Evolutionary conservation across 2,888 invertebrate species (phyloP), one percentile per base, ranked within the genome.

Genomic region (Diplolepis rosae): DNA sequence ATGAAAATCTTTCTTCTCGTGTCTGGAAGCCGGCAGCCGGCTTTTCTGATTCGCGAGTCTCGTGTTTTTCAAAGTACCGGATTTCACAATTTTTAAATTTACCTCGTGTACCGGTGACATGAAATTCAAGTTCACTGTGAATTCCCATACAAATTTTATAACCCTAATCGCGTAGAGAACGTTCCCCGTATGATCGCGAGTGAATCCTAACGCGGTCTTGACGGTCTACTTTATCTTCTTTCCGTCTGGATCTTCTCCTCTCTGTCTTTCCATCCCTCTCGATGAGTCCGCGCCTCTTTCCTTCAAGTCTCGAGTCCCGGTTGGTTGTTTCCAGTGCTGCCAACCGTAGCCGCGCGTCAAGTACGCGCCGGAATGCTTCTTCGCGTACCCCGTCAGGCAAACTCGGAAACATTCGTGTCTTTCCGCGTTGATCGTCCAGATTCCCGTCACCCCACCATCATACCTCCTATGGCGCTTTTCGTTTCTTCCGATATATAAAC

Each of bases 401-500:
- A 71, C 78, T 85, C 84, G 85, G 84, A 77, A 77, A 79, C 69
- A 79, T 78, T 83, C 85, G 85, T 82, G 78, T 75, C 78, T 80
- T 82, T 81, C 78, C 83, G 81, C 71, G 68, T 66, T 66, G 72
- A 65, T 70, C 70, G 68, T 76, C 69, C 72, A 70, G 65, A 27
- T 18, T 35, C 32, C 28, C 18, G 9, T 61, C 35, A 6, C 48
- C 50, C 30, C 30, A 24, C 74, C 32, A 22, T 52, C 54, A 61
- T 56, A 28, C 45, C 52, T 39, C 52, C 69, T 66, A 65, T 66
- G 39, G 32, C 65, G 73, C 72, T 77, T 80, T 80, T 79, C 79
- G 76, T 80, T 82, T 80, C 80, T 80, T 83, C 77, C 82, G 79
- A 84, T 83, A 81, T 79, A 78, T 80, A 83, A 83, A 82, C 80